Base-by-base conservation (phyloP, 2,888 invertebrate genomes). In the Agonopterix alstromeriana region DNA sequence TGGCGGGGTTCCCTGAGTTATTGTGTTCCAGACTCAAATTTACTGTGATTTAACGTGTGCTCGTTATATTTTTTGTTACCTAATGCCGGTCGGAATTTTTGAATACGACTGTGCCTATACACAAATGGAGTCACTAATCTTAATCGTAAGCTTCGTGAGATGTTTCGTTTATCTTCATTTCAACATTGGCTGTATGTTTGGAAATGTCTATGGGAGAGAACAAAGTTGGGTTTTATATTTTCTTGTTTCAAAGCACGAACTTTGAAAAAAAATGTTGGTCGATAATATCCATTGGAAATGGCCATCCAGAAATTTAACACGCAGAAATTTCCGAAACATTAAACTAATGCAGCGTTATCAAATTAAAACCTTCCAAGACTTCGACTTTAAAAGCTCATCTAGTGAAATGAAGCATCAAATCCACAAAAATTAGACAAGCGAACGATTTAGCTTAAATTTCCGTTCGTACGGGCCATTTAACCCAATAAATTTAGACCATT, bases 401-500 rank as follows among this genome's bases (percentile, higher is more conserved):
- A 53, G 68, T 70, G 73, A 73, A 80, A 77, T 77, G 72, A 74
- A 76, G 67, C 76, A 73, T 77, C 73, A 78, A 79, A 80, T 77
- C 77, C 74, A 73, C 77, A 77, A 77, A 82, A 83, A 82, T 84
- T 80, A 79, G 79, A 83, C 76, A 77, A 73, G 73, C 76, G 80
- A 76, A 78, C 80, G 77, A 80, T 82, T 82, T 77, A 74, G 71
- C 67, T 65, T 58, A 72, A 78, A 78, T 78, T 80, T 74, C 78
- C 75, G 74, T 73, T 77, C 59, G 73, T 64, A 75, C 76, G 77
- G 72, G 53, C 74, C 82, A 84, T 85, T 85, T 75, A 82, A 79
- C 78, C 76, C 82, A 83, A 86, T 86, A 85, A 85, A 85, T 86
- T 86, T 80, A 71, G 74, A 78, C 81, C 77, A 82, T 86, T 85